Base-by-base conservation (phyloP, 2,888 invertebrate genomes). In the Cosmopolites sordidus region DNA sequence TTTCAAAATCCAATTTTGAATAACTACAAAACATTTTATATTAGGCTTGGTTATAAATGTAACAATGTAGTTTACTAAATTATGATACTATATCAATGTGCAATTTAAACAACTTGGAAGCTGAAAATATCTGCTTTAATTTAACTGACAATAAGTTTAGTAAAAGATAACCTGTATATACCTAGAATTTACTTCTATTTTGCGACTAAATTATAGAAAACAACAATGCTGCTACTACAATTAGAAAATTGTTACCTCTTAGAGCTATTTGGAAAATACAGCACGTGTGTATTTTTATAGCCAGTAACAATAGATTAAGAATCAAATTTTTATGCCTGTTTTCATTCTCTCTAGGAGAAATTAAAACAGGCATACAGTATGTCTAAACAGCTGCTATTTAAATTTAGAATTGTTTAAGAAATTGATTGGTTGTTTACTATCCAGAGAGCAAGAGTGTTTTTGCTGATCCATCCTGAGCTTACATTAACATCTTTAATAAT, bases 121-220 rank as follows among this genome's bases (percentile, higher is more conserved):
- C 51, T 51, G 45, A 43, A 50, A 54, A 45, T 54, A 50, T 49
- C 51, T 51, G 51, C 56, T 56, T 56, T 44, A 43, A 56, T 52
- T 51, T 51, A 42, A 56, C 42, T 48, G 56, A 56, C 56, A 56
- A 56, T 56, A 56, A 56, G 47, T 41, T 44, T 41, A 33, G 12
- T 48, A 44, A 43, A 27, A 56, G 15, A 50, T 43, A 49, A 46
- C 12, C 8, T 56, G 51, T 56, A 56, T 11, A 56, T 56, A 56
- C n/a, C 17, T 48, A 55, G 30, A 45, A 16, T 39, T 38, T 29
- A 48, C 40, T 15, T 48, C 42, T 56, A 56, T 45, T 48, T 51
- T 51, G 45, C 48, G 48, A 51, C 43, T 5, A 33, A 12, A 33
- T 11, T 6, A 9, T 9, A n/a, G 3, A 2, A 30, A 16, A 43